These are phyloP conservation scores for Athripsodes cinereus DNA, from an alignment of 2,888 invertebrate species.

Conservation along the genomic window DNA sequence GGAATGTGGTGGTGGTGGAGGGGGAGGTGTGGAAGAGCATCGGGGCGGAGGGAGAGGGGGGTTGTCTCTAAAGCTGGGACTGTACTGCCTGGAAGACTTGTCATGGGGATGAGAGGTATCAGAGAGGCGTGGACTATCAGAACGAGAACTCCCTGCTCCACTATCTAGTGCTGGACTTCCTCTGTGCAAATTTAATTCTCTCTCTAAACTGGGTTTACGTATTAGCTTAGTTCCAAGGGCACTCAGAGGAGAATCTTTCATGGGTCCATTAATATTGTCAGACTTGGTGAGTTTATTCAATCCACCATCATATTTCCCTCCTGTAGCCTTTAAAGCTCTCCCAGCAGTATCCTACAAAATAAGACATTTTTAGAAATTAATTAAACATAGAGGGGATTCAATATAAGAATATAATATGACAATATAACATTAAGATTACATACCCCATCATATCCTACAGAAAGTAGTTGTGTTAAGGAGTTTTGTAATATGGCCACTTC, in stretches of 20 bases:
- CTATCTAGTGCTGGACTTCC: constrained; percentile 85
- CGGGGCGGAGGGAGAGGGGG: constrained; percentile 73
- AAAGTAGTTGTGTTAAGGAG: constrained; percentile 58
- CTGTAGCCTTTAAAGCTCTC: constrained; percentile 61
- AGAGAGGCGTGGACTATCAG: constrained; percentile 77
- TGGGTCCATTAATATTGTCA: constrained; percentile 49
- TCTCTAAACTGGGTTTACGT: constrained; percentile 82
- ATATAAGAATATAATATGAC: neutral
- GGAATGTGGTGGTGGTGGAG: constrained; percentile 63
- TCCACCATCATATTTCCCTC: constrained; percentile 65
- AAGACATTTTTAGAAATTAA: constrained; percentile 4
- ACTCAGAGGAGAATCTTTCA: constrained; percentile 51
- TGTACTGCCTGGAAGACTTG: constrained; percentile 63
- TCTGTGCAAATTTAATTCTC: constrained; percentile 68
- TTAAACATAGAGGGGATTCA: neutral
- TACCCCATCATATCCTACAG: constrained; percentile 73
- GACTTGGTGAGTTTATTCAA: constrained; percentile 62
- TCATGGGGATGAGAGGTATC: constrained; percentile 59
- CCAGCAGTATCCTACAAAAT: constrained; percentile 57
- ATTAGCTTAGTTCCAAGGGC: constrained; percentile 67
- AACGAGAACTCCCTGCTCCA: constrained; percentile 82
- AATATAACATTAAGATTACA: constrained; percentile 25
- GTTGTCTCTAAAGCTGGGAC: constrained; percentile 56
- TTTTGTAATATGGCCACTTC: constrained; percentile 59
- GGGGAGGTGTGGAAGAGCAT: constrained; percentile 63